Evolutionary conservation across 2,888 invertebrate genomes (phyloP), one percentile per base, ranked within the genome.

Genomic region (Agonum fuliginosum): DNA sequence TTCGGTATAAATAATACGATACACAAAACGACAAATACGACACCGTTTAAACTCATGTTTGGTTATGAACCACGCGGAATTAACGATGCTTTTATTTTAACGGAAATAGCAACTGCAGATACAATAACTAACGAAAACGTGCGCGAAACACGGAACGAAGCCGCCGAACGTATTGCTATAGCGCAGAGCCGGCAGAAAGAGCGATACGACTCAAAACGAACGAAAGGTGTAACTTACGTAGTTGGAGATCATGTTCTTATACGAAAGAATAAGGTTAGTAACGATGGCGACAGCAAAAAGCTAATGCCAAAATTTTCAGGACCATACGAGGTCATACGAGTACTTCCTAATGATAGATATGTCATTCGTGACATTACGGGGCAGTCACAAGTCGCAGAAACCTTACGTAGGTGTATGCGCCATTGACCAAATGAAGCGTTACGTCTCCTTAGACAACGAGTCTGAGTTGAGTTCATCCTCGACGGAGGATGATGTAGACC

Each of bases 31-130:
- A 58, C 24, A 14, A 30, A 4, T n/a, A 24, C n/a, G 3, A 10
- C 14, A 1, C 2, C 51, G n/a, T 22, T 20, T 22, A 22, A 51
- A 17, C 20, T 51, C 8, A 20, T 51, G 22, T 5, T 51, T 17
- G 51, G 51, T 1, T 51, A 19, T 10, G 8, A 19, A 19, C 51
- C 19, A 8, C 2, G n/a, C n/a, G 30, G 24, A 3, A 19, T 6
- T 41, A 41, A 80, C 78, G 10, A 67, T 69, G 46, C 46, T 10
- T 48, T 48, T 48, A 48, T 48, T 2, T 19, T 48, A 10, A 19
- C 2, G 2, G 3, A 19, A 19, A 14, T 48, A 48, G 19, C 19
- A 41, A 41, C 41, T 12, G 41, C n/a, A n/a, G n/a, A n/a, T n/a
- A n/a, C n/a, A n/a, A n/a, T n/a, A n/a, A n/a, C n/a, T n/a, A n/a